Evolutionary conservation across 2,888 invertebrate species (phyloP).

Genomic region (Callimorpha dominula): DNA sequence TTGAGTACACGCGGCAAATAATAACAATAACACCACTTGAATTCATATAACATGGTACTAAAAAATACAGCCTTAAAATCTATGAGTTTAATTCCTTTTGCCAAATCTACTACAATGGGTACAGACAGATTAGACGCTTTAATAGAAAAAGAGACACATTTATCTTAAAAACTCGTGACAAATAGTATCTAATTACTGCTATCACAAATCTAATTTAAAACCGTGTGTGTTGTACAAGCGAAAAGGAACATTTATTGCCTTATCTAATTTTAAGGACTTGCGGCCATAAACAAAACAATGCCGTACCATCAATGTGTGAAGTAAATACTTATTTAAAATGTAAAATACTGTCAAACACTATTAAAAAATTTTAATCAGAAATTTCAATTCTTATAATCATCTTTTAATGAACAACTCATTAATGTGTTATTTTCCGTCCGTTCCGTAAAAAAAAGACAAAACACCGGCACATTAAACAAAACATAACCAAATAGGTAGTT

Average conservation of each 20-base stretch:
- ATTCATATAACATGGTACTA: neutral
- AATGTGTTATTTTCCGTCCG: neutral
- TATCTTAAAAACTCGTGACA: neutral
- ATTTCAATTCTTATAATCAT: neutral
- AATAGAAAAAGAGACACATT: too few relatives aligned
- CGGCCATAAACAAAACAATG: constrained; percentile 37
- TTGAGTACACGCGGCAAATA: neutral
- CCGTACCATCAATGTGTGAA: neutral
- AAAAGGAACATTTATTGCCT: constrained; percentile 26
- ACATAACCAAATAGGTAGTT: neutral
- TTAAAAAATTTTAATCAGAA: neutral
- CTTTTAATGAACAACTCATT: neutral
- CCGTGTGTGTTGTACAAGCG: constrained; percentile 33
- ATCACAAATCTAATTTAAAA: constrained; percentile 43
- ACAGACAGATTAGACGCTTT: too few relatives aligned
- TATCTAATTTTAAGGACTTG: constrained; percentile 32
- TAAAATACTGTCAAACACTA: neutral
- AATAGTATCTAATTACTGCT: constrained; percentile 34
- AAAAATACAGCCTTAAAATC: neutral
- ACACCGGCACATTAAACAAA: neutral
- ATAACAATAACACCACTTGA: neutral
- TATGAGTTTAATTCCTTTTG: too few relatives aligned
- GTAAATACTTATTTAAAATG: neutral
- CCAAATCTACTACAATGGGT: too few relatives aligned
- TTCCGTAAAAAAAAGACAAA: neutral